Evolutionary conservation across 2,888 invertebrate species (phyloP), one percentile per base, ranked within the genome.

Genomic region (Synergus umbraculus): DNA sequence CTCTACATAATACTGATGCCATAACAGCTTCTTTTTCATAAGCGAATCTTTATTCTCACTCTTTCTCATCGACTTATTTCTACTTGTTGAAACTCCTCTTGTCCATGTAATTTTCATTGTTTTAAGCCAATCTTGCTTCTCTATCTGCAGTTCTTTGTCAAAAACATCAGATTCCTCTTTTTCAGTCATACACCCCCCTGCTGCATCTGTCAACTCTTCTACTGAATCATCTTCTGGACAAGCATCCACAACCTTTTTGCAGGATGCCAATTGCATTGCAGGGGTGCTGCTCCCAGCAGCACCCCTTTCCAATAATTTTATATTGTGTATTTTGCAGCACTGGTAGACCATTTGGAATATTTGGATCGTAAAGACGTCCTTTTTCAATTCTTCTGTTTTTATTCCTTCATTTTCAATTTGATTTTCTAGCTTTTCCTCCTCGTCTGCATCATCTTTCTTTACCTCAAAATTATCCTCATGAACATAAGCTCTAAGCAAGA

Each of bases 1-100:
- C 88, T 96, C 96, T 2, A 96, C 93, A 82, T 95, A 94, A 94
- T 94, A 96, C 77, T 95, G 93, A 86, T 95, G 95, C 95, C 95
- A 95, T 0, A 86, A 85, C 64, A 86, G 77, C 22, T 22, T 22
- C 49, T 88, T 89, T 0, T 43, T 77, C 0, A 46, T 7, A 5
- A 22, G 4, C 1, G 29, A 9, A 4, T 12, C 67, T 37, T 80
- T 81, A 37, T 77, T 82, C 66, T 46, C 7, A 29, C 2, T 49
- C 43, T 54, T 64, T 41, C 10, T 18, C 54, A 29, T 29, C 29
- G 29, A 29, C 29, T 44, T 81, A 79, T 83, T 85, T 0, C 2
- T n/a, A 15, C n/a, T 7, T 78, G 77, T 22, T 22, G 1, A 22
- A 22, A 22, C 22, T 22, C 22, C 83, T 66, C 83, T 86, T 7